Conservation (phyloP, 2,888 invertebrate genomes). For the Dastarcus helophoroides region DNA sequence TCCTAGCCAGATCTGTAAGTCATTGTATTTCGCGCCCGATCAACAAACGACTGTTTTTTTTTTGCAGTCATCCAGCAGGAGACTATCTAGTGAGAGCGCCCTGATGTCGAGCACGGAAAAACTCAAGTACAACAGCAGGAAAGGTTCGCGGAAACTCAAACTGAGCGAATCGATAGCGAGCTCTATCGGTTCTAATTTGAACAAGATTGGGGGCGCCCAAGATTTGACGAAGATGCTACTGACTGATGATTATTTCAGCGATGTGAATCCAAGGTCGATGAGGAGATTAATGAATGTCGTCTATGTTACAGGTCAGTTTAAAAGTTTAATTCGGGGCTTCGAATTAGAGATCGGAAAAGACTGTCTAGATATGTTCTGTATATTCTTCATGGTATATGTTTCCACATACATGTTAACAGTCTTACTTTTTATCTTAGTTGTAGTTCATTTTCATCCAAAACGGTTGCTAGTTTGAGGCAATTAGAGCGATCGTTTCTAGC, state of each 20-base stretch:
- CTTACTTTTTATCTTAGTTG: too few species aligned
- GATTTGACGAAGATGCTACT: constrained; percentile 67
- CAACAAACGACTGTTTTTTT: constrained; percentile 3
- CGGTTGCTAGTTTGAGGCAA: too few species aligned
- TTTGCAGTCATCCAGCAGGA: constrained; percentile 55
- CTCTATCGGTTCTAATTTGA: constrained; percentile 79
- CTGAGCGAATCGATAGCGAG: constrained; percentile 84
- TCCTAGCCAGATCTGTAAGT: constrained; percentile 41
- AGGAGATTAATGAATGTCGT: constrained; percentile 92
- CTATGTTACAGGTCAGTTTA: constrained; percentile 71
- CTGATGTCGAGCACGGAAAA: constrained; percentile 76
- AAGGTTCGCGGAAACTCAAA: constrained; percentile 61
- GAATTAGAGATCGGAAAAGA: too few species aligned
- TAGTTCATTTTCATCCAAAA: too few species aligned
- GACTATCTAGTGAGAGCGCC: constrained; percentile 69
- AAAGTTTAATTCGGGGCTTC: too few species aligned
- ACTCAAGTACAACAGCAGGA: constrained; percentile 41
- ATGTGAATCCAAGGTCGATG: constrained; percentile 97
- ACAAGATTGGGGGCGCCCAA: constrained; percentile 64
- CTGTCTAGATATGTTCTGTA: too few species aligned
- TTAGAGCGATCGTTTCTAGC: too few species aligned
- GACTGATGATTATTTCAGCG: constrained; percentile 97
- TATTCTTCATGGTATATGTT: too few species aligned
- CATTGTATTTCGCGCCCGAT: too few species aligned
- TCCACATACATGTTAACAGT: too few species aligned